phyloP scores from a whole-genome alignment of 2,797 vertebrate genomes.

The Peromyscus melanophrys region DNA sequence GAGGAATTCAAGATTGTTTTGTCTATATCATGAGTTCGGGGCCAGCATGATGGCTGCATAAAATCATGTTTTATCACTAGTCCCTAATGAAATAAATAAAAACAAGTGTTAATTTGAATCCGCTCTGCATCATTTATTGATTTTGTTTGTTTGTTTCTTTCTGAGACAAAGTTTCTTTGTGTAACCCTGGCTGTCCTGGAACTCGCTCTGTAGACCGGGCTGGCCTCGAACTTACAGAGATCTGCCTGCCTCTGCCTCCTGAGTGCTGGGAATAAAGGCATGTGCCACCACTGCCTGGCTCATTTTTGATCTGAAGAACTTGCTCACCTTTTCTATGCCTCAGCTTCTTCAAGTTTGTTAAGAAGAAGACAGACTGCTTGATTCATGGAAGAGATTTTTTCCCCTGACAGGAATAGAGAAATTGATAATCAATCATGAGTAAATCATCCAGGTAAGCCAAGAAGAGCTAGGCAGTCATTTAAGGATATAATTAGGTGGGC shows the following conservation, averaged over 20 bases:
- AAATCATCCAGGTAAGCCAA: neutral
- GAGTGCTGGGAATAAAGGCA: neutral
- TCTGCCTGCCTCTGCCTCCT: neutral
- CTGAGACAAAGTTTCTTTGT: neutral
- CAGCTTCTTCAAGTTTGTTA: neutral
- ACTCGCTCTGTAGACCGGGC: neutral
- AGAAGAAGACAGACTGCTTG: neutral
- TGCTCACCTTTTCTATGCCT: neutral
- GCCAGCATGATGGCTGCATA: neutral
- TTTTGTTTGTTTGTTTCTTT: neutral
- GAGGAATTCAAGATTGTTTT: neutral
- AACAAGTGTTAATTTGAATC: neutral
- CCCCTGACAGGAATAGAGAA: neutral
- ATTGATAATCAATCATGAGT: slow-evolving; percentile 25
- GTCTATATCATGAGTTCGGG: neutral
- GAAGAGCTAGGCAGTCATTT: slow-evolving; percentile 1
- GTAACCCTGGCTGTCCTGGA: neutral
- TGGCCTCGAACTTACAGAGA: neutral
- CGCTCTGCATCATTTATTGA: slow-evolving; percentile 3
- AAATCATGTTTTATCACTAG: neutral
- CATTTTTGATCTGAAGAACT: slow-evolving; percentile 4
- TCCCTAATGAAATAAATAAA: neutral
- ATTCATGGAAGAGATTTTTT: slow-evolving; percentile 9
- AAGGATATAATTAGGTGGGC: neutral
- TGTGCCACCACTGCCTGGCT: neutral